phyloP scores from a whole-genome alignment of 2,797 vertebrate species.

The Alfaro cultratus region DNA sequence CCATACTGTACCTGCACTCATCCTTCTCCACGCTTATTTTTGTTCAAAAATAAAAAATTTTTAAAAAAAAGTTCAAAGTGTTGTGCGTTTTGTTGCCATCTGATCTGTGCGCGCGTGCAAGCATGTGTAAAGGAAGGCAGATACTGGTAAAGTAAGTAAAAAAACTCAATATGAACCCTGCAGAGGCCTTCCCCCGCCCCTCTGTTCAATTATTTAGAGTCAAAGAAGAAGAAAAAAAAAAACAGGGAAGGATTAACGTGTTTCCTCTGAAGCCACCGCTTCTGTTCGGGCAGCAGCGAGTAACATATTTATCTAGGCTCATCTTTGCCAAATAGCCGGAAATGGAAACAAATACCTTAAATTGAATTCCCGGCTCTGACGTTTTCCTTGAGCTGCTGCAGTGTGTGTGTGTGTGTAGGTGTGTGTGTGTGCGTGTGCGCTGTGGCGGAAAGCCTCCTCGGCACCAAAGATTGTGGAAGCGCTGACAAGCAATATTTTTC shows the following conservation, averaged over 20 bases:
- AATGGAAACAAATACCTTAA: slow-evolving; percentile 80
- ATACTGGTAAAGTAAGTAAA: slow-evolving; percentile 70
- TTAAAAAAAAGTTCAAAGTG: slow-evolving; percentile 74
- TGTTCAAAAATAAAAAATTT: slow-evolving; percentile 38
- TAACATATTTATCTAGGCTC: slow-evolving; percentile 80
- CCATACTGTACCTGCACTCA: slow-evolving; percentile 75
- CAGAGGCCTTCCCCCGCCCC: slow-evolving; percentile 73
- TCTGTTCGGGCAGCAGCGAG: slow-evolving; percentile 67
- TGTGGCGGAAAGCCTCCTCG: slow-evolving; percentile 63
- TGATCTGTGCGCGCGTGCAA: slow-evolving; percentile 42
- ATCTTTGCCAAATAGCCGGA: slow-evolving; percentile 78
- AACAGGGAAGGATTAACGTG: slow-evolving; percentile 61
- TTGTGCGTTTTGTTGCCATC: slow-evolving; percentile 65
- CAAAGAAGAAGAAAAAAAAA: slow-evolving; percentile 61
- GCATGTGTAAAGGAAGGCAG: slow-evolving; percentile 56
- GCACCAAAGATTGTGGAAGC: slow-evolving; percentile 57
- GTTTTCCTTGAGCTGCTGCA: slow-evolving; percentile 55
- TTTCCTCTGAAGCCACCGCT: slow-evolving; percentile 73
- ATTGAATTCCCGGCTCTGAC: slow-evolving; percentile 66
- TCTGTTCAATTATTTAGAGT: slow-evolving; percentile 85
- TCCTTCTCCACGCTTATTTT: slow-evolving; percentile 65
- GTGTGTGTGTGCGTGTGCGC: too few relatives aligned
- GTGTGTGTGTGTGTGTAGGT: neutral
- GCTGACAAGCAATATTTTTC: slow-evolving; percentile 67
- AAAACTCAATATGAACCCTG: slow-evolving; percentile 80